phyloP scores from a whole-genome alignment of 1,140 invertebrate species.

The Drosophila neocordata region DNA sequence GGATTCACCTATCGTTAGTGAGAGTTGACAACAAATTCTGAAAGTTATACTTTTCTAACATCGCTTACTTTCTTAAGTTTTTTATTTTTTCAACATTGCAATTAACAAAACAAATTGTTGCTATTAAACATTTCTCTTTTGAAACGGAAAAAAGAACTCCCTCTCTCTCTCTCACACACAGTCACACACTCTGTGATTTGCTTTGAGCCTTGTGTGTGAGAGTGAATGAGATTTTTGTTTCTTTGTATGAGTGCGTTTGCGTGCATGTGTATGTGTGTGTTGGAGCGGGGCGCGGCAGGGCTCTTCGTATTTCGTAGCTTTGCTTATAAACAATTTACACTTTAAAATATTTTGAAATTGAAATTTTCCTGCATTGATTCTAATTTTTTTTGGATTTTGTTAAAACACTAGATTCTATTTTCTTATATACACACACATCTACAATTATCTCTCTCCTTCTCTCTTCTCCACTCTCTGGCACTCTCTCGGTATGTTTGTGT shows the following conservation, averaged over 20 bases:
- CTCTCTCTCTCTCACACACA: conserved; percentile 28
- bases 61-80: conserved; percentile 19
- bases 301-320: conserved; percentile 40
- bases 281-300: conserved; percentile 70
- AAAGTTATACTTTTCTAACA: conserved; percentile 25
- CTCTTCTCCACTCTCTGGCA: background rate
- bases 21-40: conserved; percentile 22
- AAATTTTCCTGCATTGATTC: conserved; percentile 15
- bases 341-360: conserved; percentile 27
- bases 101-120: conserved; percentile 72
- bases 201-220: conserved; percentile 36
- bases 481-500: conserved; percentile 66
- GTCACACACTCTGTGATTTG: conserved; percentile 16
- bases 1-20: conserved; percentile 19
- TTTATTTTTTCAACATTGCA: conserved; percentile 32
- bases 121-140: conserved; percentile 76
- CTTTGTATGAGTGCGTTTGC: conserved; percentile 21
- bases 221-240: conserved; percentile 18
- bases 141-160: conserved; percentile 22
- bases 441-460: conserved; percentile 50
- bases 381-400: background rate
- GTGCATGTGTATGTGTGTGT: conserved; percentile 38
- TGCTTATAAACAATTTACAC: conserved; percentile 36
- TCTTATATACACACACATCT: conserved; percentile 48
- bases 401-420: conserved; percentile 26